These are phyloP conservation scores for Unio pictorum DNA, from an alignment of 2,888 invertebrate species.

Conservation along the genomic window DNA sequence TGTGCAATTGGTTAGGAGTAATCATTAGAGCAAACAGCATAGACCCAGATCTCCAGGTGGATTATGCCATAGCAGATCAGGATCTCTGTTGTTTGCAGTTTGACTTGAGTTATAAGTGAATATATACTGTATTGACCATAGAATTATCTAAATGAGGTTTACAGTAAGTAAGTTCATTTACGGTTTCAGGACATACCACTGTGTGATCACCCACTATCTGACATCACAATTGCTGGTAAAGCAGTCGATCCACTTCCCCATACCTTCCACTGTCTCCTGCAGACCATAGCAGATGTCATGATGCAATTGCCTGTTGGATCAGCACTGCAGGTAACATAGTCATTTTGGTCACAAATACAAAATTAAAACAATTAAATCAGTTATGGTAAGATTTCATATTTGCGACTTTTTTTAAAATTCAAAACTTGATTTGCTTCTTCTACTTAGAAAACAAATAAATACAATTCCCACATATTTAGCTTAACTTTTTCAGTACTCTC, in stretches of 20 bases:
- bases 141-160: too few relatives aligned
- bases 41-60: too few relatives aligned
- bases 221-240: slow-evolving; percentile 80
- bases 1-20: too few relatives aligned
- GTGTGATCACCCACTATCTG: slow-evolving; percentile 86
- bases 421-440: neutral
- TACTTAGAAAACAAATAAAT: neutral
- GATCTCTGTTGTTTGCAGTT: too few relatives aligned
- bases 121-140: too few relatives aligned
- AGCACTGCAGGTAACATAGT: slow-evolving; percentile 75
- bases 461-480: too few relatives aligned
- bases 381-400: neutral
- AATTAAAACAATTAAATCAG: neutral
- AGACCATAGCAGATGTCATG: slow-evolving; percentile 93
- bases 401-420: neutral
- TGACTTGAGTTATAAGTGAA: too few relatives aligned
- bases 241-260: slow-evolving; percentile 76
- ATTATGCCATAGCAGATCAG: too few relatives aligned
- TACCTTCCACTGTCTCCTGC: slow-evolving; percentile 88
- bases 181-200: slow-evolving; percentile 67
- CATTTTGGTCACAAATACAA: too few relatives aligned
- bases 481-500: too few relatives aligned
- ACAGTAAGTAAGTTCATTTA: neutral
- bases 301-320: slow-evolving; percentile 89
- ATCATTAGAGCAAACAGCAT: too few relatives aligned